Evolutionary conservation across 2,888 invertebrate species (phyloP).

Genomic region (Fragum sueziense): DNA sequence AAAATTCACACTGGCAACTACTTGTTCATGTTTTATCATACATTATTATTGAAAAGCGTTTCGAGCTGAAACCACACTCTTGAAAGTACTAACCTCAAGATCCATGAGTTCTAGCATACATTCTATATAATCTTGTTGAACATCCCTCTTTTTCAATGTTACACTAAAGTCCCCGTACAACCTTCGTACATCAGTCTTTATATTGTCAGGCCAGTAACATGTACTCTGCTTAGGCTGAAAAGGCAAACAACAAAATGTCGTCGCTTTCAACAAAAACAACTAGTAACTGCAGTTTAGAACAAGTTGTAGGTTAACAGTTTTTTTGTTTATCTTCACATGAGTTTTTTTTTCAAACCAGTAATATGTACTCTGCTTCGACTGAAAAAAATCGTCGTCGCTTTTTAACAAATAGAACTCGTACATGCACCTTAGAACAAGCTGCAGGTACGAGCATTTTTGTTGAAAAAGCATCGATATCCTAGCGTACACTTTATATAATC

Average conservation of each 20-base stretch:
- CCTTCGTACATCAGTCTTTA: constrained; percentile 93
- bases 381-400: no score
- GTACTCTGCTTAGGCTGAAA: constrained; percentile 91
- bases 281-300: not conserved
- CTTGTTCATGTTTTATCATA: no score
- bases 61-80: no score
- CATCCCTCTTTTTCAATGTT: constrained; percentile 93
- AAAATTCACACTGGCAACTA: no score
- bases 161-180: constrained; percentile 94
- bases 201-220: constrained; percentile 95
- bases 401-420: not conserved
- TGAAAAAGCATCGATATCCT: no score
- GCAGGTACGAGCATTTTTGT: no score
- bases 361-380: constrained; percentile 92
- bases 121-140: constrained; percentile 94
- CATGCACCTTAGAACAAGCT: no score
- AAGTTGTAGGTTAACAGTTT: not conserved
- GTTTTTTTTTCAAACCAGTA: constrained; percentile 95
- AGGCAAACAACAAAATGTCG: not conserved
- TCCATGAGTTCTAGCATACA: constrained; percentile 91
- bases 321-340: not conserved
- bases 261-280: not conserved
- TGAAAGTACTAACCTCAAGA: no score
- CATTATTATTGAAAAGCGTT: no score
- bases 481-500: no score